Percentiles rank a stretch among this genome's conserved stretches.
These are phyloP conservation scores for Wasmannia auropunctata DNA, from an alignment of 1,140 invertebrate genomes.

Conservation along the genomic window DNA sequence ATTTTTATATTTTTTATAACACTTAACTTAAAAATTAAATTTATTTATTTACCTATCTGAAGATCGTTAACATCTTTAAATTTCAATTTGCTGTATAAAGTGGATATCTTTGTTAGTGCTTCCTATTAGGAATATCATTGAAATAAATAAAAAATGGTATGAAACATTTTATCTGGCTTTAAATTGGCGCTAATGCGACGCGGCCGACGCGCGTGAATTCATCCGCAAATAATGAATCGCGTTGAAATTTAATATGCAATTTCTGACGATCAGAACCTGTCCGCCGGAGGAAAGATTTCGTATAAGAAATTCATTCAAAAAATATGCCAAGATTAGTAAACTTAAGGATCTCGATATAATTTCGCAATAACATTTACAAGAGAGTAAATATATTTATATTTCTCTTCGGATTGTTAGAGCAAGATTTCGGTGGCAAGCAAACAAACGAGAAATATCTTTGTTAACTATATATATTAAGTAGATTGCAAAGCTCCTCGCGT, in stretches of 20 bases:
- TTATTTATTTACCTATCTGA: too few species aligned
- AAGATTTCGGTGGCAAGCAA: not conserved
- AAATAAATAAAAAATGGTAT: too few species aligned
- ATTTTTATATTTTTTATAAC: too few species aligned
- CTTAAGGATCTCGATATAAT: not conserved
- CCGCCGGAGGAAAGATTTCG: not conserved
- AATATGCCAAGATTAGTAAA: not conserved
- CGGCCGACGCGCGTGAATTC: too few species aligned
- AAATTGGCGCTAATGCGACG: too few species aligned
- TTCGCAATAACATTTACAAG: not conserved
- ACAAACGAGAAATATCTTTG: not conserved
- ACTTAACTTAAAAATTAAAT: too few species aligned
- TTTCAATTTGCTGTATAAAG: too few species aligned
- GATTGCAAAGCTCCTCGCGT: not conserved
- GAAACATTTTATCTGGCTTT: too few species aligned
- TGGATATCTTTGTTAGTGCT: too few species aligned
- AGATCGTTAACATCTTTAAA: too few species aligned
- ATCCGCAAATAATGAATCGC: slow-evolving; percentile 50
- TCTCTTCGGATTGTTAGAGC: not conserved
- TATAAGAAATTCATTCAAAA: not conserved
- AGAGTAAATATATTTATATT: not conserved
- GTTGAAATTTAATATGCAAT: slow-evolving; percentile 55
- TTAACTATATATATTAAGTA: not conserved
- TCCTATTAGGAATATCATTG: too few species aligned
- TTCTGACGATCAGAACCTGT: not conserved